These are phyloP conservation scores for Drosophila ohnishii DNA, from an alignment of 1,140 invertebrate genomes.

Conservation along the genomic window DNA sequence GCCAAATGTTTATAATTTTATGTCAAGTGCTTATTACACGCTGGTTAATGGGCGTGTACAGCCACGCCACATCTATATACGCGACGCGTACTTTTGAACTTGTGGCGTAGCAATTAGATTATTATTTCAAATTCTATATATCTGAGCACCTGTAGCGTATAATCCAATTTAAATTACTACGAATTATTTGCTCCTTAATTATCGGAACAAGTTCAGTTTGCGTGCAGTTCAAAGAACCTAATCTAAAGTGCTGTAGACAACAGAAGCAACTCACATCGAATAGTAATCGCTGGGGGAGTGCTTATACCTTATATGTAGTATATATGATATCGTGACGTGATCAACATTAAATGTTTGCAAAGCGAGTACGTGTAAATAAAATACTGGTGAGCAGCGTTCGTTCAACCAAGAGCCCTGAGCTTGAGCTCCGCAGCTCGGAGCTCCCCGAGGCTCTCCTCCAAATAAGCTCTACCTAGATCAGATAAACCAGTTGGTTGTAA, in stretches of 20 bases:
- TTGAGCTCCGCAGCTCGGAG: constrained; percentile 8
- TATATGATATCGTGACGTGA: constrained; percentile 38
- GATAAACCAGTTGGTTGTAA: constrained; percentile 64
- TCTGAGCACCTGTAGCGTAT: background rate
- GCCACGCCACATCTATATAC: constrained; percentile 20
- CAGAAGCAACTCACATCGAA: background rate
- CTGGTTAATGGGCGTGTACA: constrained; percentile 11
- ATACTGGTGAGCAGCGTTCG: constrained; percentile 34
- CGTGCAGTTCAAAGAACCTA: constrained; percentile 13
- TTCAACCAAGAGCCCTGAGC: constrained; percentile 61
- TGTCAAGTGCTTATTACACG: constrained; percentile 15
- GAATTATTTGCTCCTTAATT: constrained; percentile 13
- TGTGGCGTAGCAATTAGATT: constrained; percentile 13
- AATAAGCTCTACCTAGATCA: constrained; percentile 26
- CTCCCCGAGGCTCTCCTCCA: background rate
- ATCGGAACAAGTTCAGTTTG: constrained; percentile 2
- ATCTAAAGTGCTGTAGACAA: background rate
- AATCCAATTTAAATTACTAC: constrained; percentile 34
- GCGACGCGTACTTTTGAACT: background rate
- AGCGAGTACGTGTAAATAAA: constrained; percentile 47
- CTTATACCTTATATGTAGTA: constrained; percentile 6
- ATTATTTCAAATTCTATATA: constrained; percentile 20
- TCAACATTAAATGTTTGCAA: constrained; percentile 41
- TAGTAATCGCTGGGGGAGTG: constrained; percentile 5
- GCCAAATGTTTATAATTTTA: constrained; percentile 21